Base-by-base conservation (phyloP, 2,888 invertebrate genomes). In the Euplagia quadripunctaria region DNA sequence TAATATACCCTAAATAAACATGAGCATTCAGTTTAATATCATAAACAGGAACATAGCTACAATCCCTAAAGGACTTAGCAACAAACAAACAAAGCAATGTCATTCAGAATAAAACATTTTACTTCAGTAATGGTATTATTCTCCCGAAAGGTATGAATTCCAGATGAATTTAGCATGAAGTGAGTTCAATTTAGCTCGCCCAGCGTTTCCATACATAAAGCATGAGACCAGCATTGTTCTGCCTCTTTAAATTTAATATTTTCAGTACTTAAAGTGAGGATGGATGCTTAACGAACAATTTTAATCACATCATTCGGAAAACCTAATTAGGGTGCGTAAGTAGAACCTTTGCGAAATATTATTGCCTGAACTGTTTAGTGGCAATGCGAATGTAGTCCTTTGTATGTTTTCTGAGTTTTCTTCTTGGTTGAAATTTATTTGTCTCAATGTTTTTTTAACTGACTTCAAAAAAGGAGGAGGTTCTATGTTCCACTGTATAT, bases 161-260 rank as follows among this genome's bases (percentile, higher is more conserved):
- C 78, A 79, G 81, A 89, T 89, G 88, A 89, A 89, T 88, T 84
- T 87, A 86, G 83, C 75, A 85, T 85, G 87, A 87, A 87, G 82
- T 71, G 80, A 81, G 84, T 84, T 83, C 84, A 88, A 87, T 89
- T 87, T 86, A 85, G 82, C 82, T 73, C 80, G 61, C 82, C 85
- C 82, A 78, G 77, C 79, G 81, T 74, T 81, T 85, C 88, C 86
- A 91, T 92, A 92, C 89, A 92, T 92, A 90, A 92, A 85, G 82
- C 86, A 93, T 92, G 89, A 91, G 87, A 79, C 74, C 77, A 81
- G 84, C 82, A 85, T 86, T 84, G 79, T 72, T 75, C 73, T 78
- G 78, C 82, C 83, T 82, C 84, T 79, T 83, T 82, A 80, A 77
- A 77, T 85, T 82, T 81, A 81, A 84, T 84, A 77, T 79, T 83